Percentiles rank a stretch among this genome's conserved stretches.
These are phyloP conservation scores for Tetraodon nigroviridis DNA, from an alignment of 2,113 vertebrate species.

Conservation along the genomic window DNA sequence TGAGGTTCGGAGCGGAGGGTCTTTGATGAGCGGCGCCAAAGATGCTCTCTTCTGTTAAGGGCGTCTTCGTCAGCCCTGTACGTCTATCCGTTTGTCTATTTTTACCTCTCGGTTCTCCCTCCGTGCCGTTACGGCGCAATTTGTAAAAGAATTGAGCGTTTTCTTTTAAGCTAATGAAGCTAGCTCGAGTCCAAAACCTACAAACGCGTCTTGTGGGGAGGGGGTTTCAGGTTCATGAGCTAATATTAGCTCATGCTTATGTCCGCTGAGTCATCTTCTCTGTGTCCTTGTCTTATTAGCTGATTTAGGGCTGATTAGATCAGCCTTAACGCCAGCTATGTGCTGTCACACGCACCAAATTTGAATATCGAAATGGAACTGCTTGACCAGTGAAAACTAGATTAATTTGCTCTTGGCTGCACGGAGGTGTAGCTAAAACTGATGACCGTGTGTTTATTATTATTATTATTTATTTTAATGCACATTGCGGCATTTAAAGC, in stretches of 20 bases:
- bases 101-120: neutral
- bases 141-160: neutral
- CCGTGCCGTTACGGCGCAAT: too few species aligned
- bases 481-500: conserved; percentile 66
- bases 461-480: conserved; percentile 69
- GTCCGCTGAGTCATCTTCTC: conserved; percentile 76
- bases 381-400: conserved; percentile 64
- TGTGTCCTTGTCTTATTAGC: conserved; percentile 75
- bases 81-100: neutral
- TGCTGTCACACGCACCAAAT: conserved; percentile 43
- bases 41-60: conserved; percentile 5
- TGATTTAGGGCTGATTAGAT: conserved; percentile 75
- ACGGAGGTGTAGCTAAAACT: conserved; percentile 65
- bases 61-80: neutral
- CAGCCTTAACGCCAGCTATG: conserved; percentile 37
- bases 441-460: conserved; percentile 67
- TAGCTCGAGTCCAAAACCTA: conserved; percentile 41
- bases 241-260: conserved; percentile 69
- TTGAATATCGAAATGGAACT: conserved; percentile 76
- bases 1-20: conserved; percentile 2
- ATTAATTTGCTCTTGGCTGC: conserved; percentile 67
- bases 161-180: conserved; percentile 47
- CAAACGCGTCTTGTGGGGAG: conserved; percentile 24
- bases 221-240: too few species aligned
- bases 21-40: conserved; percentile 1